Base-by-base conservation (phyloP, 2,888 invertebrate genomes). In the Drosophila sordidula region DNA sequence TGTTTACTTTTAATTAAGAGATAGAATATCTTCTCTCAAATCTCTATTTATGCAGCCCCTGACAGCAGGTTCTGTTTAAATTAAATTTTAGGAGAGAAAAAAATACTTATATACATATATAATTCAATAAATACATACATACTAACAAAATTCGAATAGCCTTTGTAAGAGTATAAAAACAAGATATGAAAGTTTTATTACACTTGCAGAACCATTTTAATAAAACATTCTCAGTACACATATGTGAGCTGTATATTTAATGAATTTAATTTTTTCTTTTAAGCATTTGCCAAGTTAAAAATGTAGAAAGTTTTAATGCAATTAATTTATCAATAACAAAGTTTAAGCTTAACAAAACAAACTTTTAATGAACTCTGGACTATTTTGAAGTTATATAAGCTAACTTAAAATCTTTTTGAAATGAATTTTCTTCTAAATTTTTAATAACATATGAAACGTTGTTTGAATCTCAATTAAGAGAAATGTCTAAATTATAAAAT, bases 281-380 rank as follows among this genome's bases (percentile, higher is more conserved):
- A 29, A n/a, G 5, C 22, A 25, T 4, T 29, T 16, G 2, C 18
- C 18, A 34, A 62, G 12, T 41, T n/a, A 16, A 34, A 34, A 34
- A 34, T 63, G n/a, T 41, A 9, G 25, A 41, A 46, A 61, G 45
- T 61, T 46, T 34, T 39, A 39, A 14, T 61, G 3, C 34, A 38
- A 61, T 61, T 61, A 45, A 45, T 29, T 22, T 16, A 9, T 22
- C 29, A 18, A 34, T 36, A 44, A n/a, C 36, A 29, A 29, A 29
- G 18, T 14, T 61, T 5, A 26, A 61, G 36, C 18, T 61, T 61
- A n/a, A n/a, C 16, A 14, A 38, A 29, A 36, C n/a, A 36, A 61
- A 62, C 45, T 62, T 61, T 59, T 38, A 45, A 61, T 61, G 29
- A 14, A 38, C 29, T 42, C 18, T 34, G 6, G 32, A 11, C 9